Percentiles rank a stretch among this genome's conserved stretches.
Evolutionary conservation across 2,888 invertebrate species (phyloP).

Genomic region (Palloptera scutellata): DNA sequence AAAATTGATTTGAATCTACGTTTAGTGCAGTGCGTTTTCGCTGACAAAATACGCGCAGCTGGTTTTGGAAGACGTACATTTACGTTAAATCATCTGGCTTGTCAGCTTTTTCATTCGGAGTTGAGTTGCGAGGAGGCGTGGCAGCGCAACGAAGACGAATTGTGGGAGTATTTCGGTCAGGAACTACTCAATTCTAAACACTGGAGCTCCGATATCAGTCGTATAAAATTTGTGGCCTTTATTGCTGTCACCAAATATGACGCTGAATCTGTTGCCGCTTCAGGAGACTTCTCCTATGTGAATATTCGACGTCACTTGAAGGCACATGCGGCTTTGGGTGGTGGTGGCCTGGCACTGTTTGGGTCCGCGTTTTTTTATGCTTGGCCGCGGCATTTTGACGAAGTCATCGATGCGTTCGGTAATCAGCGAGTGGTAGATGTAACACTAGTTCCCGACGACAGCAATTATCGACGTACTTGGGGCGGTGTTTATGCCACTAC

Average conservation of each 20-base stretch:
- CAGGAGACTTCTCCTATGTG: slow-evolving; percentile 72
- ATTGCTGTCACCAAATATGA: slow-evolving; percentile 85
- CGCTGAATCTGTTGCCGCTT: slow-evolving; percentile 68
- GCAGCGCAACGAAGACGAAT: slow-evolving; percentile 76
- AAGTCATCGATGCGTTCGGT: slow-evolving; percentile 68
- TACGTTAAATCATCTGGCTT: slow-evolving; percentile 74
- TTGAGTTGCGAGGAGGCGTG: slow-evolving; percentile 76
- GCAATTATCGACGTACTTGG: slow-evolving; percentile 85
- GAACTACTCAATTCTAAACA: slow-evolving; percentile 78
- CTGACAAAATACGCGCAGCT: slow-evolving; percentile 85
- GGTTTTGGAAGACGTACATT: slow-evolving; percentile 77
- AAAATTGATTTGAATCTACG: slow-evolving; percentile 80
- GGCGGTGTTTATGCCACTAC: slow-evolving; percentile 91
- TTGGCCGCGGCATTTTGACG: slow-evolving; percentile 80
- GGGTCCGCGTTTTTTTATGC: slow-evolving; percentile 90
- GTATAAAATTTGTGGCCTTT: slow-evolving; percentile 86
- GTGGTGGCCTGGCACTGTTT: slow-evolving; percentile 90
- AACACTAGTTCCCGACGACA: slow-evolving; percentile 84
- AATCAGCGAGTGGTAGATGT: slow-evolving; percentile 73
- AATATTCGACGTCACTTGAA: slow-evolving; percentile 75
- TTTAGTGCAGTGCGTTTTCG: slow-evolving; percentile 85
- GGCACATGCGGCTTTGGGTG: slow-evolving; percentile 89
- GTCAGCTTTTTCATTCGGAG: slow-evolving; percentile 77
- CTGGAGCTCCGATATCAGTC: slow-evolving; percentile 58
- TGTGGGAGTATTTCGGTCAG: slow-evolving; percentile 84